Conservation (phyloP, 2,113 vertebrate genomes). For the Thryonomys swinderianus region DNA sequence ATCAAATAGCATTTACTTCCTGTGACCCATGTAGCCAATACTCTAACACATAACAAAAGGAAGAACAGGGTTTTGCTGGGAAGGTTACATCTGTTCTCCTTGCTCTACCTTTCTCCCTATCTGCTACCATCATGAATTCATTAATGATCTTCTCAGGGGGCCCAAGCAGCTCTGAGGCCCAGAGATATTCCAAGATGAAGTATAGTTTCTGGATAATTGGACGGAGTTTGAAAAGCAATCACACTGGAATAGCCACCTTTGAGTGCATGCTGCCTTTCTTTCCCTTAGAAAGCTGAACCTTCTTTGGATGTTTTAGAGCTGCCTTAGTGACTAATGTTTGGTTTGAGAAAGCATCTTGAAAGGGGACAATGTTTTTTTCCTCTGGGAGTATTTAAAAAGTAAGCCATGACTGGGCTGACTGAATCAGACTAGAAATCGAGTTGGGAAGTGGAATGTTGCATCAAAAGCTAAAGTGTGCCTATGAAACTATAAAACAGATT, state of each 20-base stretch:
- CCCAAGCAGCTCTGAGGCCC: not conserved
- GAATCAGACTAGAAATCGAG: not conserved
- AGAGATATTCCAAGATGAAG: not conserved
- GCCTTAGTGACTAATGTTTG: not conserved
- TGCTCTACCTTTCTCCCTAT: not conserved
- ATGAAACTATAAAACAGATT: not conserved
- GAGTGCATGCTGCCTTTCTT: not conserved
- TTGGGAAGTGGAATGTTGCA: conserved; percentile 27
- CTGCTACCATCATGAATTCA: not conserved
- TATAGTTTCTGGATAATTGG: conserved; percentile 11
- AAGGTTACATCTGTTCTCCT: not conserved
- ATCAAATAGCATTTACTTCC: not conserved
- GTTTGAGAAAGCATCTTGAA: conserved; percentile 42
- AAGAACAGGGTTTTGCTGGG: not conserved
- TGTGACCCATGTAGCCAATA: not conserved
- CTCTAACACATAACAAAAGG: not conserved
- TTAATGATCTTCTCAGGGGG: not conserved
- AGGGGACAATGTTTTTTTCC: not conserved
- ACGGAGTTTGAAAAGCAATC: conserved; percentile 22
- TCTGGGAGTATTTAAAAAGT: not conserved
- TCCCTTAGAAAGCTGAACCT: not conserved
- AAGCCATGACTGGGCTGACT: conserved; percentile 10
- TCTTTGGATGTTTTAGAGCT: not conserved
- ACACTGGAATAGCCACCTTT: not conserved
- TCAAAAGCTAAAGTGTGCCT: conserved; percentile 38